Conservation (phyloP, 1,140 invertebrate species). For the Ostrea edulis region DNA sequence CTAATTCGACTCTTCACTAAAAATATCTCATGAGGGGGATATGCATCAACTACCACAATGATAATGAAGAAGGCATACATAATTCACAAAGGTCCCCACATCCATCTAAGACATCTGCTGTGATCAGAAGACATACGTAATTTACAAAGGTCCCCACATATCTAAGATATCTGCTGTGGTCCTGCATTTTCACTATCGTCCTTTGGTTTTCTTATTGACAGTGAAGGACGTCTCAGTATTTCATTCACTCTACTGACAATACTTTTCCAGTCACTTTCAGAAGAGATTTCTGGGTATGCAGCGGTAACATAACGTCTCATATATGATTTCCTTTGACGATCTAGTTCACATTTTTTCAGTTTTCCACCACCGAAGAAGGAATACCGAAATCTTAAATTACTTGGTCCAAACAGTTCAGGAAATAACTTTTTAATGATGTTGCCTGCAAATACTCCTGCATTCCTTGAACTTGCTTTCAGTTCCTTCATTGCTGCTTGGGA, state of each 20-base stretch:
- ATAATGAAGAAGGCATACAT: too few relatives aligned
- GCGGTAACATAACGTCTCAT: conserved; percentile 42
- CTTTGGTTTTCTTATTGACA: background rate
- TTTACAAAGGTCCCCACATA: background rate
- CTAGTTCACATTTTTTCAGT: conserved; percentile 41
- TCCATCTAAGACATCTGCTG: background rate
- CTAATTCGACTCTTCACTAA: too few relatives aligned
- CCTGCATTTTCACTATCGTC: background rate
- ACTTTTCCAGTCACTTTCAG: conserved; percentile 31
- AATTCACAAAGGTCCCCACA: too few relatives aligned
- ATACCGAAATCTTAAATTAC: conserved; percentile 28
- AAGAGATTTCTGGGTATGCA: conserved; percentile 40
- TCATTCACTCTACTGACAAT: conserved; percentile 49
- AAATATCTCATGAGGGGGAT: too few relatives aligned
- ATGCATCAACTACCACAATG: too few relatives aligned
- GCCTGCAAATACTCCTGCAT: conserved; percentile 50
- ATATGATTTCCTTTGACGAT: conserved; percentile 45
- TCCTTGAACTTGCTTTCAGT: conserved; percentile 18
- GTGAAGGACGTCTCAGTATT: conserved; percentile 19
- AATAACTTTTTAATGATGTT: conserved; percentile 47
- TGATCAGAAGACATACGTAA: too few relatives aligned
- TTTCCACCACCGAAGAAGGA: conserved; percentile 44
- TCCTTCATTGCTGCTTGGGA: background rate
- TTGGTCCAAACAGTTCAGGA: conserved; percentile 51
- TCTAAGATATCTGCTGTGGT: background rate